These are phyloP conservation scores for Aleiodes sp. DNA, from an alignment of 1,140 invertebrate species.

Conservation along the genomic window DNA sequence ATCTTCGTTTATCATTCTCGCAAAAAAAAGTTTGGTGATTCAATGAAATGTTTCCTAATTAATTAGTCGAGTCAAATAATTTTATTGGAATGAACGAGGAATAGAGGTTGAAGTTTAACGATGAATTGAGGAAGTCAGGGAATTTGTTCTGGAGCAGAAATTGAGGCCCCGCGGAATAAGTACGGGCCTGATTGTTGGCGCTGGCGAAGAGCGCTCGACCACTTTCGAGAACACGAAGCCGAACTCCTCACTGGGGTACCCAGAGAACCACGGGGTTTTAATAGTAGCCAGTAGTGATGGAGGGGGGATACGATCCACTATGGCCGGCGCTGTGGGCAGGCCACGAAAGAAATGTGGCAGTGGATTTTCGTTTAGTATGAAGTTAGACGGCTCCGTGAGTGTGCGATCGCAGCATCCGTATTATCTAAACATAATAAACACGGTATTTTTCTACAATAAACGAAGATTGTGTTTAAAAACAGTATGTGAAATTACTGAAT, in stretches of 20 bases:
- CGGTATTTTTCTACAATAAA: no score
- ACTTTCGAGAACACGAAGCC: conserved; percentile 23
- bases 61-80: no score
- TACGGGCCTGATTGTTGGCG: conserved; percentile 51
- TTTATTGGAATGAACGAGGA: no score
- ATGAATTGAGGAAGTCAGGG: no score
- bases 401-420: conserved; percentile 56
- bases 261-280: no score
- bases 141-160: neutral
- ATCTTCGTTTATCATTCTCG: no score
- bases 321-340: conserved; percentile 57
- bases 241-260: neutral
- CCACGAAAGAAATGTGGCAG: conserved; percentile 62
- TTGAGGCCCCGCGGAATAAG: neutral
- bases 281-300: no score
- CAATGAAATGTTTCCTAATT: no score
- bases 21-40: no score
- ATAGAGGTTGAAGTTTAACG: neutral
- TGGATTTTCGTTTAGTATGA: conserved; percentile 57
- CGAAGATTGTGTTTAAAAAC: no score
- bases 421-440: no score
- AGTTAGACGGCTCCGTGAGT: conserved; percentile 61
- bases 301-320: conserved; percentile 54
- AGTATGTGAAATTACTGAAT: no score
- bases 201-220: conserved; percentile 21